These are phyloP conservation scores for Darevskia mixta DNA, from an alignment of 2,797 vertebrate genomes.

Conservation along the genomic window DNA sequence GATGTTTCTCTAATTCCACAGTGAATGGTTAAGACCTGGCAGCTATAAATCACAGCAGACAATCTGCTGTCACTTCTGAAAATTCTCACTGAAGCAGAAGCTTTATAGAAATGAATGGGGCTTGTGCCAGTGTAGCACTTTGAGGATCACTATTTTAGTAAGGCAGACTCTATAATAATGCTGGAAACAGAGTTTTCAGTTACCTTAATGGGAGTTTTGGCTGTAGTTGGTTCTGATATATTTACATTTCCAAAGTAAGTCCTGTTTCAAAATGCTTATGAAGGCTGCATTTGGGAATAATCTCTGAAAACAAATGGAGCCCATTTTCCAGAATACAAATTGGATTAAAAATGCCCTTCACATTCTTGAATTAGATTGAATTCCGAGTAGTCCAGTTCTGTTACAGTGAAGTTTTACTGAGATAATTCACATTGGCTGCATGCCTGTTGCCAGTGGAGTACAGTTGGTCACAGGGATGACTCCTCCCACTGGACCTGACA, in stretches of 20 bases:
- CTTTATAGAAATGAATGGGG: slow-evolving; percentile 13
- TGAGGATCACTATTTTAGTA: slow-evolving; percentile 26
- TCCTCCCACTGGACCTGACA: no score
- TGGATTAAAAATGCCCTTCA: background rate
- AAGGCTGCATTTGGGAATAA: background rate
- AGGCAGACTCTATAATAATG: background rate
- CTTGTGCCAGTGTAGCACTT: slow-evolving; percentile 29
- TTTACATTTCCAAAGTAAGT: background rate
- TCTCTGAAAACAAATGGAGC: background rate
- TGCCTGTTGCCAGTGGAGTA: no score
- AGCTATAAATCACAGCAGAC: slow-evolving; percentile 21
- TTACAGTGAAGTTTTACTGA: background rate
- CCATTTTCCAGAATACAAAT: background rate
- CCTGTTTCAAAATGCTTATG: slow-evolving; percentile 18
- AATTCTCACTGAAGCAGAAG: slow-evolving; percentile 26
- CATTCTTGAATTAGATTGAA: slow-evolving; percentile 1
- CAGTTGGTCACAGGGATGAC: no score
- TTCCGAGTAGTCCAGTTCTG: background rate
- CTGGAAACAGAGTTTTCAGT: background rate
- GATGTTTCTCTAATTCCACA: slow-evolving; percentile 29
- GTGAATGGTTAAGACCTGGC: slow-evolving; percentile 1
- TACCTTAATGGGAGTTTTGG: background rate
- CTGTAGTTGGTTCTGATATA: background rate
- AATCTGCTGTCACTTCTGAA: slow-evolving; percentile 35
- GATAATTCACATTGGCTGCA: background rate